Evolutionary conservation across 2,113 vertebrate genomes (phyloP), one percentile per base, ranked within the genome.

Genomic region (Pleuronectes platessa): DNA sequence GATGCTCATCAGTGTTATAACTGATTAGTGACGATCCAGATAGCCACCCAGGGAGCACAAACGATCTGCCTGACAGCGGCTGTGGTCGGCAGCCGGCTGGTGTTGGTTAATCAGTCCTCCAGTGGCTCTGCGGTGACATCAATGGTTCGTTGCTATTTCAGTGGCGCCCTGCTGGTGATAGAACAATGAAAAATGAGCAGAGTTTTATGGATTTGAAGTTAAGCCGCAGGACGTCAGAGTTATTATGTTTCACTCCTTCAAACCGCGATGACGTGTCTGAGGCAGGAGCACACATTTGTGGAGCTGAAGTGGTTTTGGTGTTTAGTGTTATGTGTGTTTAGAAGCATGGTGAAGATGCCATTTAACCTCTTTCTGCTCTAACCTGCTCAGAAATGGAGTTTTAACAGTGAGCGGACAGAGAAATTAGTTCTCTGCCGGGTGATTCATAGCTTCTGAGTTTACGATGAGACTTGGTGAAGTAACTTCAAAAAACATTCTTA

Each of bases 1-100:
- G 74, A 73, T 73, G 78, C 86, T 87, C 82, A 76, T 91, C 79
- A 86, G 82, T 81, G 76, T 83, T 88, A 74, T 72, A 85, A 76
- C 72, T 78, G 78, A 89, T 89, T 89, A 89, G 83, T 61, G 68
- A 67, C 61, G 76, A 82, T 82, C 68, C 79, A 86, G 73, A 88
- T 60, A 72, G 74, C 83, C 75, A 72, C 85, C 71, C 60, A 76
- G 84, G 82, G 81, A 87, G 70, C 55, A 56, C 61, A 24, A 76
- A 61, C 53, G 66, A 89, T 87, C 68, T 72, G 79, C 79, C 73
- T 61, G 61, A 58, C 78, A 67, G 69, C 63, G 21, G 70, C 78
- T 74, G 78, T 68, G 86, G 76, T 74, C 82, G 72, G 84, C 76
- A 72, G 78, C 68, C 76, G 81, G 75, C 79, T 85, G 85, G 20